These are phyloP conservation scores for Agelas oroides DNA, from an alignment of 37 sponge, comb jelly and placozoan genomes.

Conservation along the genomic window DNA sequence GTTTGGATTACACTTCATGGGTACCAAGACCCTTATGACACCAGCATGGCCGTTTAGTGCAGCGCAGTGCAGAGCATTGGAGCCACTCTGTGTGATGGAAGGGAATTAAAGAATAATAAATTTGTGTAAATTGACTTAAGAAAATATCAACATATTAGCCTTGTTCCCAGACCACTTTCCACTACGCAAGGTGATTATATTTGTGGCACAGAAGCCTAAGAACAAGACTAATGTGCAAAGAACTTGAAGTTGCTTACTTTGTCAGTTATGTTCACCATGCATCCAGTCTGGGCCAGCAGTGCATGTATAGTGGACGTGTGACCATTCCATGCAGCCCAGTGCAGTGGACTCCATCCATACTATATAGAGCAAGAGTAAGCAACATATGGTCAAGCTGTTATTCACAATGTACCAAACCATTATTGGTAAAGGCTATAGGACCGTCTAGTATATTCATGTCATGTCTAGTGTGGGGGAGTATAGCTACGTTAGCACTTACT, in stretches of 20 bases:
- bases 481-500: too few relatives aligned
- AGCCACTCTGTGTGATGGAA: slow-evolving; percentile 44
- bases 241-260: slow-evolving; percentile 1
- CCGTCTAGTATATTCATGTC: too few relatives aligned
- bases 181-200: too few relatives aligned
- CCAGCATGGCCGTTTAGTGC: slow-evolving; percentile 72
- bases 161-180: too few relatives aligned
- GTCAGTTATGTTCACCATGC: slow-evolving; percentile 40
- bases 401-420: neutral
- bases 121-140: too few relatives aligned
- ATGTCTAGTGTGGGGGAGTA: too few relatives aligned
- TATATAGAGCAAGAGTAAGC: slow-evolving; percentile 4
- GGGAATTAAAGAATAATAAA: neutral
- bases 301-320: slow-evolving; percentile 47
- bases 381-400: neutral
- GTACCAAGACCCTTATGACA: slow-evolving; percentile 44
- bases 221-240: too few relatives aligned
- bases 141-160: too few relatives aligned
- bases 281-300: slow-evolving; percentile 34
- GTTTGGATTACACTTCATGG: slow-evolving; percentile 55
- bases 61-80: slow-evolving; percentile 77
- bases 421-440: too few relatives aligned
- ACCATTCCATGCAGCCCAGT: slow-evolving; percentile 82
- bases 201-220: neutral
- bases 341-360: slow-evolving; percentile 83